A percentile compares a stretch with the other conserved stretches of the same genome.
Conservation (phyloP, 1,140 invertebrate species). For the Charaxes varanes region DNA sequence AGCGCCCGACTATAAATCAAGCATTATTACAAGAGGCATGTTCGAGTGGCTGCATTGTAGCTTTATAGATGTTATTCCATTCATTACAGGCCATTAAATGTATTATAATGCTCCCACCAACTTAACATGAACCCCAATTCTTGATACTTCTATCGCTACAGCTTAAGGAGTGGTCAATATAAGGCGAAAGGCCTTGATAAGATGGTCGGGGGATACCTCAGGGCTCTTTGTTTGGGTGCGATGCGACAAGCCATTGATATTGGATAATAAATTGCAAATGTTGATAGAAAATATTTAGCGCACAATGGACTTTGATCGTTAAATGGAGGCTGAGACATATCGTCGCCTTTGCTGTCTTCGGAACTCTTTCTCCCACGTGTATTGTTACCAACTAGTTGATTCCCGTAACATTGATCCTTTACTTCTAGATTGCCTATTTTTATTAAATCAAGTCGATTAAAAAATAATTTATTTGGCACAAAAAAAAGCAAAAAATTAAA, state of each 20-base stretch:
- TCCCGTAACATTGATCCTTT: no score
- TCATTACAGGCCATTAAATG: conserved; percentile 70
- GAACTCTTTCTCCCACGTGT: background rate
- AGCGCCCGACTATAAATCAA: conserved; percentile 60
- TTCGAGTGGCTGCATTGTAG: conserved; percentile 66
- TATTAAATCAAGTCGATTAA: no score
- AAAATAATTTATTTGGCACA: no score
- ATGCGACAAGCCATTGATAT: conserved; percentile 64
- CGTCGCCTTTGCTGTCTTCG: conserved; percentile 1
- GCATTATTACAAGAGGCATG: conserved; percentile 60
- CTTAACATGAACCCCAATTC: conserved; percentile 26
- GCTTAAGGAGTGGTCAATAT: no score
- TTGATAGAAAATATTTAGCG: conserved; percentile 13
- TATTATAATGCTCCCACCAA: conserved; percentile 55
- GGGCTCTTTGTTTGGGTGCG: conserved; percentile 58
- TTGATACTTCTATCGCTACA: no score
- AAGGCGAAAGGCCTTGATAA: no score
- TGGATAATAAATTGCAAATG: conserved; percentile 59
- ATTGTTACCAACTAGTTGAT: no score
- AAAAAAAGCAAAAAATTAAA: no score
- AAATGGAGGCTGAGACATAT: conserved; percentile 4
- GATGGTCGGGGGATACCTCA: conserved; percentile 52
- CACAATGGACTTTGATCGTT: conserved; percentile 8
- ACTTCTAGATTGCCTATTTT: no score
- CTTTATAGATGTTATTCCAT: conserved; percentile 71